phyloP scores from a whole-genome alignment of 2,797 vertebrate genomes.

The Lithobates sylvaticus region DNA sequence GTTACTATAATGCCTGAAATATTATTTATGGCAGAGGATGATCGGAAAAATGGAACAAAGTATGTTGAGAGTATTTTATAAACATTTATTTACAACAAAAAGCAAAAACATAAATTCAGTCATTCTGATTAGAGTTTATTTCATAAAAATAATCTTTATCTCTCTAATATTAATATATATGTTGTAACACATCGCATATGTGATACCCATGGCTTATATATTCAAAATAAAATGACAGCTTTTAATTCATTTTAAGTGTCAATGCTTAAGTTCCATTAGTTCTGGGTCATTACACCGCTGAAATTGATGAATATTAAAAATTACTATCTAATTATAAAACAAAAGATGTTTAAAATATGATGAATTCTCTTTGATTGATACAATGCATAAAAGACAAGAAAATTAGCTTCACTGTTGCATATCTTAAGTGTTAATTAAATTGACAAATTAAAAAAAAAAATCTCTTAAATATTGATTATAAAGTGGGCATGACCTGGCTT shows the following conservation, averaged over 20 bases:
- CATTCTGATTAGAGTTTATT: neutral
- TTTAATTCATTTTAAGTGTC: neutral
- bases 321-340: slow-evolving; percentile 29
- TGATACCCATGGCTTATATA: neutral
- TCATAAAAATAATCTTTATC: neutral
- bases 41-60: neutral
- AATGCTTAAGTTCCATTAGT: slow-evolving; percentile 16
- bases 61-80: neutral
- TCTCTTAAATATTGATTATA: too few relatives aligned
- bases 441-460: too few relatives aligned
- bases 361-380: slow-evolving; percentile 4
- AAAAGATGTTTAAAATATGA: slow-evolving; percentile 17
- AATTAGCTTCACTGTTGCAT: neutral
- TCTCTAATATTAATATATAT: neutral
- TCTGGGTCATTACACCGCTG: slow-evolving; percentile 30
- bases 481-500: too few relatives aligned
- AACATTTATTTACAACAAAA: slow-evolving; percentile 2
- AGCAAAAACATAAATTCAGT: neutral
- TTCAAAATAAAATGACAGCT: neutral
- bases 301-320: slow-evolving; percentile 5
- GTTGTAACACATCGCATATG: neutral
- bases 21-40: slow-evolving; percentile 23
- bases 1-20: slow-evolving; percentile 12
- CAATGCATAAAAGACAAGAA: neutral
- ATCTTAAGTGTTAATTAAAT: too few relatives aligned